Conservation (phyloP, 2,888 invertebrate genomes). For the Tiphia femorata region DNA sequence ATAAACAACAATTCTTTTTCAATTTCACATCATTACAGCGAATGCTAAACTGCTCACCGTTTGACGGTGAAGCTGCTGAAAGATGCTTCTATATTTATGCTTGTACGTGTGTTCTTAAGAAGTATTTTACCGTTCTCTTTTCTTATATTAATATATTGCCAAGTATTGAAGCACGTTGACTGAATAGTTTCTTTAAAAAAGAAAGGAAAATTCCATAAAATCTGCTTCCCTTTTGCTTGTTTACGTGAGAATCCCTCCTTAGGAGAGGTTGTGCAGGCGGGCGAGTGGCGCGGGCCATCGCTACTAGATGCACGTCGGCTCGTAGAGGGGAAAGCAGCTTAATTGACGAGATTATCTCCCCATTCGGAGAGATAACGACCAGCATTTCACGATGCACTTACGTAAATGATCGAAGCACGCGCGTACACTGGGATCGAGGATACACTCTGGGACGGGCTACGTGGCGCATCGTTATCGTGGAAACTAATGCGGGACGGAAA, state of each 20-base stretch:
- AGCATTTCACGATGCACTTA: constrained; percentile 49
- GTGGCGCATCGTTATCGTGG: constrained; percentile 39
- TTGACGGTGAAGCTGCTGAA: no score
- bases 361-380: constrained; percentile 48
- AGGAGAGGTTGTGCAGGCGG: neutral
- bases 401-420: constrained; percentile 45
- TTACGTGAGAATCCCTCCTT: neutral
- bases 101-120: no score
- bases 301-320: constrained; percentile 9
- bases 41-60: no score
- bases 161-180: no score
- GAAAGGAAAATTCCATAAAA: neutral
- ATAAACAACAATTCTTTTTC: no score
- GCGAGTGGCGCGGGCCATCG: neutral
- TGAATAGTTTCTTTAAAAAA: no score
- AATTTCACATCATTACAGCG: no score
- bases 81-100: no score
- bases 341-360: constrained; percentile 43
- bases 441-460: constrained; percentile 16
- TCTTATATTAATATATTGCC: no score
- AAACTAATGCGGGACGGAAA: constrained; percentile 49
- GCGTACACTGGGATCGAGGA: constrained; percentile 23
- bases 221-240: neutral
- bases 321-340: constrained; percentile 47
- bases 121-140: no score